Percentiles rank a stretch among this genome's conserved stretches.
Conservation (phyloP, 2,113 vertebrate genomes). For the Cynopterus brachyotis region DNA sequence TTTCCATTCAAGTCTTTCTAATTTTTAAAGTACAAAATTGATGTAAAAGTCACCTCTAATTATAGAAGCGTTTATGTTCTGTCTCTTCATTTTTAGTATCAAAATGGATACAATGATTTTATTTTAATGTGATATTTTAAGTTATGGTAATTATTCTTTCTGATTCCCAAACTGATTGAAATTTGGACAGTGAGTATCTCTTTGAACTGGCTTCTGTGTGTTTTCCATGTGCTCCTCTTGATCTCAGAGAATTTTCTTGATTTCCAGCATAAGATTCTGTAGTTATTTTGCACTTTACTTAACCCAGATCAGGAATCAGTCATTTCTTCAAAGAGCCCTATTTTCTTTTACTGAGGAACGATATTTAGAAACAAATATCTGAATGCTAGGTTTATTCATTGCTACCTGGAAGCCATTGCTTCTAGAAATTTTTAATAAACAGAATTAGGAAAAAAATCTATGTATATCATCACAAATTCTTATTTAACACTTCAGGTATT, state of each 20-base stretch:
- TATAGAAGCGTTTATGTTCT: not conserved
- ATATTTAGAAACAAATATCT: not conserved
- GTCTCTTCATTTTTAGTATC: not conserved
- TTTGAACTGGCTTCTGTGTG: not conserved
- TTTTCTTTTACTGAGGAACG: not conserved
- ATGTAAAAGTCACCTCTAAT: not conserved
- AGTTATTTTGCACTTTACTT: not conserved
- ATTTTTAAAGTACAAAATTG: not conserved
- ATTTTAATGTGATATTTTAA: not conserved
- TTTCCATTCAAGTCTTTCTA: not conserved
- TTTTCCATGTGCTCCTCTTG: not conserved
- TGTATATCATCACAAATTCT: not conserved
- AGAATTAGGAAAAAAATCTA: not conserved
- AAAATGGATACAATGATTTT: not conserved
- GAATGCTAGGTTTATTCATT: not conserved
- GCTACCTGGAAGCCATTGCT: not conserved
- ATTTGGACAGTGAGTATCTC: not conserved
- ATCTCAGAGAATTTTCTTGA: not conserved
- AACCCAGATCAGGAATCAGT: not conserved
- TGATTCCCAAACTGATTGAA: not conserved
- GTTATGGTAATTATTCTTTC: not conserved
- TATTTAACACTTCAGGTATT: not conserved
- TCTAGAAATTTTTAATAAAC: not conserved
- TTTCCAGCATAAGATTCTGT: not conserved
- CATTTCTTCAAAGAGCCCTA: not conserved